Conservation (phyloP, 2,113 vertebrate genomes). For the Nasalis larvatus region DNA sequence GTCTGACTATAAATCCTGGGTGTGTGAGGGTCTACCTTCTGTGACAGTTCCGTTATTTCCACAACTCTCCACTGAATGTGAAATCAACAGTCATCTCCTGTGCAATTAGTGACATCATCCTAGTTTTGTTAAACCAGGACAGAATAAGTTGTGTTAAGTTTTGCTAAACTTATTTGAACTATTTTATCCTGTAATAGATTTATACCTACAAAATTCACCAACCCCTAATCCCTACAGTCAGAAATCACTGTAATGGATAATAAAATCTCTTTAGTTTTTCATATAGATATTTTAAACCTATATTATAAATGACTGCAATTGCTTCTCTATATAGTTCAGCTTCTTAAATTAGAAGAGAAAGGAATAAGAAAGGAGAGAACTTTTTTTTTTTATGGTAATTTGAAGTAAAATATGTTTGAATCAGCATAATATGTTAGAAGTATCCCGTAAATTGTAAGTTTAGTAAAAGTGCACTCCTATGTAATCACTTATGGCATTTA, state of each 20-base stretch:
- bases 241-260: background rate
- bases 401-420: background rate
- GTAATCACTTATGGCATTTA: background rate
- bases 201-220: background rate
- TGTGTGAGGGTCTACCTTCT: background rate
- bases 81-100: background rate
- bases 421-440: background rate
- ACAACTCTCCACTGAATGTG: background rate
- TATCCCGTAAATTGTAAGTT: background rate
- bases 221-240: background rate
- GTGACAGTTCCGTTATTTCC: background rate
- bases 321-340: background rate
- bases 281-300: background rate
- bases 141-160: too few species aligned
- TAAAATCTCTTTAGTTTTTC: background rate
- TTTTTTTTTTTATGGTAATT: background rate
- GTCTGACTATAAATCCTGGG: background rate
- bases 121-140: background rate
- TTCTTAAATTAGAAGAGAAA: constrained; percentile 7
- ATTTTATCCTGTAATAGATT: background rate
- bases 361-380: background rate
- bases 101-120: background rate
- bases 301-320: background rate
- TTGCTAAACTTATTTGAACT: background rate
- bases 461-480: background rate